Evolutionary conservation across 2,888 invertebrate genomes (phyloP).

Genomic region (Linnaemya tessellans): DNA sequence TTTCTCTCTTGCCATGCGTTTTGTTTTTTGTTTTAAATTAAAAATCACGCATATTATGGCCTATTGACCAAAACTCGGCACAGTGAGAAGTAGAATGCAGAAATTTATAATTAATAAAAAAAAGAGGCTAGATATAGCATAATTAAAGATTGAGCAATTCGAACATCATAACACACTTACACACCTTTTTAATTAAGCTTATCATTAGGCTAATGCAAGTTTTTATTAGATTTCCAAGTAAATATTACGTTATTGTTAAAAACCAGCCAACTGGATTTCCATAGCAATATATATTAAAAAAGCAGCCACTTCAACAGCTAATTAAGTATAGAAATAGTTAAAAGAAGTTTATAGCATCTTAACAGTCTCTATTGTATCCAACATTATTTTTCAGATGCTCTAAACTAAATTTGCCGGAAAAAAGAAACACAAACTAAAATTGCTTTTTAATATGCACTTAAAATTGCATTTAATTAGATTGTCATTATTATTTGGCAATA

Average conservation of each 20-base stretch:
- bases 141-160: background rate
- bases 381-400: background rate
- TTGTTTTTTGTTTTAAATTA: background rate
- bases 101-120: background rate
- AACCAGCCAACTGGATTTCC: background rate
- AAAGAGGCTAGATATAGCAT: background rate
- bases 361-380: background rate
- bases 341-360: background rate
- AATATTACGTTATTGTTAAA: background rate
- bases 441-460: background rate
- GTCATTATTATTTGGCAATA: background rate
- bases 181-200: background rate
- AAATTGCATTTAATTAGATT: background rate
- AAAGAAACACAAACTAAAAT: background rate
- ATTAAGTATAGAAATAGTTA: background rate
- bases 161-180: background rate
- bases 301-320: background rate
- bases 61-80: conserved; percentile 36
- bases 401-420: background rate
- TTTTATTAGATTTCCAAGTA: background rate
- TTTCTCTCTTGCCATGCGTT: background rate
- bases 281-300: background rate
- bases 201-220: background rate
- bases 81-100: background rate
- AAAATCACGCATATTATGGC: conserved; percentile 51